phyloP scores from a whole-genome alignment of 2,113 vertebrate species.

The Lynx canadensis region DNA sequence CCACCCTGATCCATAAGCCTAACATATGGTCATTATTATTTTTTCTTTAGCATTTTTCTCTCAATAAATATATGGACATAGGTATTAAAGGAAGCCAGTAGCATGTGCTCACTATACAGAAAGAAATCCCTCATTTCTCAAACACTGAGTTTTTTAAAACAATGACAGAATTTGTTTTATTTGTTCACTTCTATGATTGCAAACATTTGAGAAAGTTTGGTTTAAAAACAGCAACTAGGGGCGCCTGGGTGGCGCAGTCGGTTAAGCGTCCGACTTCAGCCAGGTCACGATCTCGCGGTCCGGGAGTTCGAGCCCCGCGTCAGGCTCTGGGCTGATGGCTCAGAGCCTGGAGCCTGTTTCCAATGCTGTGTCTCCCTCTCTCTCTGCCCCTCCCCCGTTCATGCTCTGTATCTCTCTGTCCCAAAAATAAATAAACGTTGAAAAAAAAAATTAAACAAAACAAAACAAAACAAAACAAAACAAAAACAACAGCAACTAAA shows the following conservation, averaged over 20 bases:
- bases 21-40: neutral
- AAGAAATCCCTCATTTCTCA: neutral
- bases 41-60: neutral
- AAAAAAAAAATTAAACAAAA: too few relatives aligned
- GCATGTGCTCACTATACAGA: neutral
- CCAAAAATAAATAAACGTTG: too few relatives aligned
- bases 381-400: too few relatives aligned
- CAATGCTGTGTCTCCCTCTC: too few relatives aligned
- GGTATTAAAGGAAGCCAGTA: neutral
- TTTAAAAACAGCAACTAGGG: slow-evolving; percentile 19
- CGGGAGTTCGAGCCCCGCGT: too few relatives aligned
- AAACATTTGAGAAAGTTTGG: slow-evolving; percentile 47
- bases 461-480: too few relatives aligned
- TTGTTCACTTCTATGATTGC: slow-evolving; percentile 20
- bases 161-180: slow-evolving; percentile 7
- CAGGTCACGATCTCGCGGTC: too few relatives aligned
- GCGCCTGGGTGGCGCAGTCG: too few relatives aligned
- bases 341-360: too few relatives aligned
- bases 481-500: slow-evolving; percentile 17
- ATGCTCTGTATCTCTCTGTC: too few relatives aligned
- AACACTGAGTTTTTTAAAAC: neutral
- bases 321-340: too few relatives aligned
- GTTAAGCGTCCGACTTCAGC: too few relatives aligned
- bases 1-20: neutral
- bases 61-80: neutral